Evolutionary conservation across 2,888 invertebrate genomes (phyloP).

Genomic region (Drosophila paracracens): DNA sequence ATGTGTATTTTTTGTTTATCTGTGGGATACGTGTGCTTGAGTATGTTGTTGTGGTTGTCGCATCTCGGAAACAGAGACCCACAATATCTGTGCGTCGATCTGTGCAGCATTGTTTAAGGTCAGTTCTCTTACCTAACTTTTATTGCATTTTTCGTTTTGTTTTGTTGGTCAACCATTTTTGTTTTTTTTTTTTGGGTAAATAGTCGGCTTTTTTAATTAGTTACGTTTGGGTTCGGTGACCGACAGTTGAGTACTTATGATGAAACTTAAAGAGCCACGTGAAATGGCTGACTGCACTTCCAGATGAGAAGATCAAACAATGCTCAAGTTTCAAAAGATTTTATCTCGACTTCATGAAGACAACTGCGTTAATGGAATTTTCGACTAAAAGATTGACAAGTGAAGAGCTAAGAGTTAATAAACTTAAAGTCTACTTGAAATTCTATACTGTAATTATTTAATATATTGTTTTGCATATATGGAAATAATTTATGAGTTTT

Average conservation of each 20-base stretch:
- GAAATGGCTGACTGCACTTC: slow-evolving; percentile 9
- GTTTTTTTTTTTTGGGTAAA: slow-evolving; percentile 28
- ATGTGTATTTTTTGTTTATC: slow-evolving; percentile 46
- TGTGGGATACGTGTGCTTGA: slow-evolving; percentile 20
- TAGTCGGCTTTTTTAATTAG: slow-evolving; percentile 49
- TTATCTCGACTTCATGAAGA: neutral
- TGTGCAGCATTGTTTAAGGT: slow-evolving; percentile 79
- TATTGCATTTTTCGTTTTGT: slow-evolving; percentile 63
- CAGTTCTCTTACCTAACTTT: slow-evolving; percentile 78
- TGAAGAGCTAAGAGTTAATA: neutral
- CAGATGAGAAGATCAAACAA: slow-evolving; percentile 51
- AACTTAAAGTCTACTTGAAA: neutral
- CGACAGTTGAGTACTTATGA: slow-evolving; percentile 21
- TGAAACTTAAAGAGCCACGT: slow-evolving; percentile 24
- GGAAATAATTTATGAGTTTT: neutral
- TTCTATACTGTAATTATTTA: neutral
- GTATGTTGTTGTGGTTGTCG: slow-evolving; percentile 26
- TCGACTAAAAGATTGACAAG: neutral
- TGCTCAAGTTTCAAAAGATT: slow-evolving; percentile 17
- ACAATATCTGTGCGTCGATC: slow-evolving; percentile 35
- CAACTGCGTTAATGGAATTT: neutral
- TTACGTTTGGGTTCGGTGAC: slow-evolving; percentile 40
- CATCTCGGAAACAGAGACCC: slow-evolving; percentile 27
- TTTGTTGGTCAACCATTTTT: slow-evolving; percentile 47
- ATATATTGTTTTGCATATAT: neutral